phyloP scores from a whole-genome alignment of 2,797 vertebrate species.

The Rousettus madagascariensis region DNA sequence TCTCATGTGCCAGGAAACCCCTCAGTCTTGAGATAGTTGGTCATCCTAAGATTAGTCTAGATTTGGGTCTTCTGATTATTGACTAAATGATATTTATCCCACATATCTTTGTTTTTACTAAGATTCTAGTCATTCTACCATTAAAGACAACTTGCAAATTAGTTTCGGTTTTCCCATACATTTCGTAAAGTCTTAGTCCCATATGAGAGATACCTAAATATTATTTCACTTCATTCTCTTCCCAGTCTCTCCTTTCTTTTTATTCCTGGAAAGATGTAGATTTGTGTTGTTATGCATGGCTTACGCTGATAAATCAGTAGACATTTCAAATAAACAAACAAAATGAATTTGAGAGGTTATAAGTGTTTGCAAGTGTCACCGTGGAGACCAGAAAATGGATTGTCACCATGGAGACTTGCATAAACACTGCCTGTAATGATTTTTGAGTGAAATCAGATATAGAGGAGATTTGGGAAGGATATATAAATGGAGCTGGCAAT shows the following conservation, averaged over 20 bases:
- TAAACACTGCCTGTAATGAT: slow-evolving; percentile 63
- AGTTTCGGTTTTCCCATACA: not conserved
- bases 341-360: slow-evolving; percentile 75
- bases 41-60: not conserved
- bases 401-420: slow-evolving; percentile 73
- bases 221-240: slow-evolving; percentile 27
- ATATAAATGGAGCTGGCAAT: slow-evolving; percentile 11
- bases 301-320: slow-evolving; percentile 70
- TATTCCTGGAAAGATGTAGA: slow-evolving; percentile 60
- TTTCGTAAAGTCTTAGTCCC: not conserved
- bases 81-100: not conserved
- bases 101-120: not conserved
- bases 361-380: slow-evolving; percentile 73
- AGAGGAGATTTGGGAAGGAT: slow-evolving; percentile 36
- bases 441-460: slow-evolving; percentile 63
- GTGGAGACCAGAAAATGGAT: slow-evolving; percentile 69
- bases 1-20: not conserved
- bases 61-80: not conserved
- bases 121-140: not conserved
- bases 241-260: slow-evolving; percentile 36
- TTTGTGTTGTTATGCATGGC: slow-evolving; percentile 45
- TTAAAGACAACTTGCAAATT: not conserved
- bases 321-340: slow-evolving; percentile 75
- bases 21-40: not conserved
- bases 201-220: slow-evolving; percentile 41